Evolutionary conservation across 2,113 vertebrate species (phyloP).

Genomic region (Ovis canadensis): DNA sequence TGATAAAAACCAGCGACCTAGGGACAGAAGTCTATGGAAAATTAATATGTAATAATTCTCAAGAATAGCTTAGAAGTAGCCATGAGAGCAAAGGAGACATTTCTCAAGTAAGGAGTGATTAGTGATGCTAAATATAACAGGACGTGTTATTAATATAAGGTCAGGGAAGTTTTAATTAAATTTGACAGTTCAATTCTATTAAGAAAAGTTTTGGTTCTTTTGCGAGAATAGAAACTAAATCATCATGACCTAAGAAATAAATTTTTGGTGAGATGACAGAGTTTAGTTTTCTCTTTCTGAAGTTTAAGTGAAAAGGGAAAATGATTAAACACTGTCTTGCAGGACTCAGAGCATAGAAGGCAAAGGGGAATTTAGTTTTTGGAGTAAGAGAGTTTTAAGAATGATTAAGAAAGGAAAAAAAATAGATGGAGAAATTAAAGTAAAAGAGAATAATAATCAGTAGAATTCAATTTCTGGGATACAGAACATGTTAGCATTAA

Average conservation of each 20-base stretch:
- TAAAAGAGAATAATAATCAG: background rate
- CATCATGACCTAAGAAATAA: background rate
- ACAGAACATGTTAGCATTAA: background rate
- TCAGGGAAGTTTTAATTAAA: background rate
- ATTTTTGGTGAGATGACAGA: background rate
- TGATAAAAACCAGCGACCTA: background rate
- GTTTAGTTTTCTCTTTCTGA: background rate
- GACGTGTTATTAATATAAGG: background rate
- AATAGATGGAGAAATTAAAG: background rate
- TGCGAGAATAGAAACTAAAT: background rate
- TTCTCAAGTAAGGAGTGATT: background rate
- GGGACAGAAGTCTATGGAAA: background rate
- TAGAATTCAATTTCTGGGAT: background rate
- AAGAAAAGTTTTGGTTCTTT: background rate
- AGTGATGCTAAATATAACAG: background rate
- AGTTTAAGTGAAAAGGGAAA: background rate
- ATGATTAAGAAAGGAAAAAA: background rate
- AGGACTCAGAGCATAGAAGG: background rate
- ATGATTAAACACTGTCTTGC: background rate
- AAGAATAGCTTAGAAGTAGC: background rate
- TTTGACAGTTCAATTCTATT: background rate
- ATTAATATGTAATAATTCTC: background rate
- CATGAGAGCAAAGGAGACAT: background rate
- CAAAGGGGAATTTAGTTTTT: background rate
- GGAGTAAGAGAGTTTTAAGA: background rate